Base-by-base conservation (phyloP, 2,113 vertebrate genomes). In the Redunca redunca region DNA sequence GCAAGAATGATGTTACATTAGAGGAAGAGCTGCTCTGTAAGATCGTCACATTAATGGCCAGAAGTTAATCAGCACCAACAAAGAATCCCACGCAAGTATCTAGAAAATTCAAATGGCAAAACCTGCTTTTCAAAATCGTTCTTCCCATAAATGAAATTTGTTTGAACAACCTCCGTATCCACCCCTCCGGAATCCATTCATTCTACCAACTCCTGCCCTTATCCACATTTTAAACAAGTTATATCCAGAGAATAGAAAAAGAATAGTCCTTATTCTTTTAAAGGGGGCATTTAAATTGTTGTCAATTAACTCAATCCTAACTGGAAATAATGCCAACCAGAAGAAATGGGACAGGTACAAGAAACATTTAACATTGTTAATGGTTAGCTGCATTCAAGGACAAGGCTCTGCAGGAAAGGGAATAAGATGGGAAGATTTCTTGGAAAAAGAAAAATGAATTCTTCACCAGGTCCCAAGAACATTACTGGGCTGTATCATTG, bases 401-500 rank as follows among this genome's bases (percentile, higher is more conserved):
- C 25, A 53, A 95, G 36, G 7, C 13, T 4, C 46, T 28, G 46
- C 8, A 2, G 85, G 62, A 87, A 92, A 87, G 26, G 15, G 62
- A 74, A n/a, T 1, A 50, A 57, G 71, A 77, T 82, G n/a, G 25
- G 13, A 88, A 62, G n/a, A 5, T 2, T 89, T 96, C 46, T 62
- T 62, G 13, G 43, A 30, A 74, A 88, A 55, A 17, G 25, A 94
- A 48, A 64, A 77, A 30, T 2, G 4, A 57, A 21, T 62, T 14
- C 60, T 87, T 84, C 64, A 52, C 46, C 7, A 10, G 23, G 67
- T 84, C 52, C 60, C 46, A 28, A 64, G 57, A 67, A 62, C 43
- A 30, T 17, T 17, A 19, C 11, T n/a, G n/a, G 55, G n/a, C 3
- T 1, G 2, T n/a, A 16, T 1, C 2, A 28, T 5, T 15, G 5